Evolutionary conservation across 2,888 invertebrate genomes (phyloP).

Genomic region (Pyrrhosoma nymphula): DNA sequence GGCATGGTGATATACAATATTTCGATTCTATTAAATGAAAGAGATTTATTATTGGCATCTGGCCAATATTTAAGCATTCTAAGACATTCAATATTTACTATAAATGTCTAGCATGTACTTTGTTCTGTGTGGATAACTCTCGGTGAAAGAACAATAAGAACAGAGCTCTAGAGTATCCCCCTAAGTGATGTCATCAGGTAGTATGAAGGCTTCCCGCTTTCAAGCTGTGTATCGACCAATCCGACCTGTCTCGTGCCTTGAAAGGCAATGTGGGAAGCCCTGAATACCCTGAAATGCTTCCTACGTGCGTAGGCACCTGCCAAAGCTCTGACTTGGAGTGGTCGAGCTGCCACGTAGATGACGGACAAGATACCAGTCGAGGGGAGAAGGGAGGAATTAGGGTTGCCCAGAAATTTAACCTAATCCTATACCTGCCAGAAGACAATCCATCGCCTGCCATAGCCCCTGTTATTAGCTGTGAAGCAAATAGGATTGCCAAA

Average conservation of each 20-base stretch:
- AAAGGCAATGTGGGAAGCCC: background rate
- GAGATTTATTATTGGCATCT: too few relatives aligned
- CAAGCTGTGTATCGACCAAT: background rate
- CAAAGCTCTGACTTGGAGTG: background rate
- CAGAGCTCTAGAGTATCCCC: too few relatives aligned
- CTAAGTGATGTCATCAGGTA: too few relatives aligned
- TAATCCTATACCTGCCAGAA: background rate
- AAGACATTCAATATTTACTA: too few relatives aligned
- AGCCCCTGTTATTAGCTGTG: background rate
- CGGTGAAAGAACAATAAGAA: too few relatives aligned
- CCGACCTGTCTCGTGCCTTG: background rate
- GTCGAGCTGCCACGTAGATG: background rate
- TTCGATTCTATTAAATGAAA: too few relatives aligned
- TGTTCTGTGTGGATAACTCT: too few relatives aligned
- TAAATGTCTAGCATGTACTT: too few relatives aligned
- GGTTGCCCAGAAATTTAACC: background rate
- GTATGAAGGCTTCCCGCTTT: background rate
- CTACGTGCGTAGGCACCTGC: background rate
- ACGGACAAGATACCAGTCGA: too few relatives aligned
- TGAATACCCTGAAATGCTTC: background rate
- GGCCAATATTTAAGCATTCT: too few relatives aligned
- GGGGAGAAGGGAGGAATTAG: background rate
- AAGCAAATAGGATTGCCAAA: background rate
- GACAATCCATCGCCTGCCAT: background rate
- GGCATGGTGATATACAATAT: too few relatives aligned